These are phyloP conservation scores for Takifugu bimaculatus DNA, from an alignment of 2,113 vertebrate genomes.

Conservation along the genomic window DNA sequence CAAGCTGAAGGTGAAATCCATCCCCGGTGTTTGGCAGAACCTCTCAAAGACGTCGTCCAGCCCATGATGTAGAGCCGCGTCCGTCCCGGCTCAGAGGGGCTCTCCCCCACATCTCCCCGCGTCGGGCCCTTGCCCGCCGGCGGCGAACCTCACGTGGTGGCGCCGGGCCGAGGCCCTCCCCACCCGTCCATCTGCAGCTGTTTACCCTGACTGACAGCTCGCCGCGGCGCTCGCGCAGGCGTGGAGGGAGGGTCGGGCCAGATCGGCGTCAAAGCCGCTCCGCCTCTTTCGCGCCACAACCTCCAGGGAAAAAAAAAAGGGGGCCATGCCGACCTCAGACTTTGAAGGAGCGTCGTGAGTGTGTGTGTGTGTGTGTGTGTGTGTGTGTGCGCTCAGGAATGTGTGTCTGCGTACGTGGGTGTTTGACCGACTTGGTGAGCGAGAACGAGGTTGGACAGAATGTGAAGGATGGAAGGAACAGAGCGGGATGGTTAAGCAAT, in stretches of 20 bases:
- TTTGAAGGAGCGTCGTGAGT: constrained; percentile 24
- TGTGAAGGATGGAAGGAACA: constrained; percentile 42
- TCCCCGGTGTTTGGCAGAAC: constrained; percentile 36
- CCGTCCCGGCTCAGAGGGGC: constrained; percentile 44
- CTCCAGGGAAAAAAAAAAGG: constrained; percentile 28
- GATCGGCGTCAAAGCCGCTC: constrained; percentile 18
- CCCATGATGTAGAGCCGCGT: constrained; percentile 37
- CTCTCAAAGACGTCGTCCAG: constrained; percentile 14
- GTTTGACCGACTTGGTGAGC: constrained; percentile 48
- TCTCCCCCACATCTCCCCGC: constrained; percentile 38
- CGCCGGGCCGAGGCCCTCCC: constrained; percentile 36
- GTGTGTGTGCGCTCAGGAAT: constrained; percentile 38
- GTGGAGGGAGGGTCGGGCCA: constrained; percentile 32
- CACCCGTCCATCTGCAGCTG: constrained; percentile 54
- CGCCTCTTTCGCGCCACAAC: constrained; percentile 32
- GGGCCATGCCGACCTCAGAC: constrained; percentile 43
- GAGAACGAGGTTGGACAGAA: constrained; percentile 23
- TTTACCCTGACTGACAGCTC: constrained; percentile 55
- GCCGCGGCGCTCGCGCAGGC: constrained; percentile 34
- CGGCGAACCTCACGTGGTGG: constrained; percentile 32
- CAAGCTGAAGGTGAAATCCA: constrained; percentile 30
- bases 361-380: constrained; percentile 7
- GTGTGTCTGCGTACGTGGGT: constrained; percentile 33
- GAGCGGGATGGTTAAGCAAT: constrained; percentile 52
- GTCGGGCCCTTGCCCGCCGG: constrained; percentile 46